A percentile compares a stretch with the other conserved stretches of the same genome.
phyloP scores from a whole-genome alignment of 2,797 vertebrate species.

The Threskiornis aethiopicus region DNA sequence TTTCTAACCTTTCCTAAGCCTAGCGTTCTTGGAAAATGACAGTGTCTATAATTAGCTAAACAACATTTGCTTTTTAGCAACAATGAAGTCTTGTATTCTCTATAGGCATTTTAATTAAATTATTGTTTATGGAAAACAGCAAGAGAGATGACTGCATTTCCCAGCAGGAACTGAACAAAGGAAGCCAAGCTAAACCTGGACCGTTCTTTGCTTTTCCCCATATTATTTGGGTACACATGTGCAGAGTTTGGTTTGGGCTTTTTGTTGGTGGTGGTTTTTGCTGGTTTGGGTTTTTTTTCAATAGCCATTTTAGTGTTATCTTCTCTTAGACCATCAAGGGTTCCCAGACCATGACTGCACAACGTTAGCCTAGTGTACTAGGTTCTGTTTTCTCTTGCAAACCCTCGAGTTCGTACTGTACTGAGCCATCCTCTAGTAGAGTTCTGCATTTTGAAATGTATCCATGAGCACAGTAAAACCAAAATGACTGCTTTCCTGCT shows the following conservation, averaged over 20 bases:
- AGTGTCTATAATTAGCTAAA: background rate
- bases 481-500: background rate
- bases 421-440: background rate
- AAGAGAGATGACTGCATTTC: background rate
- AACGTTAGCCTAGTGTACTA: background rate
- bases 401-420: background rate
- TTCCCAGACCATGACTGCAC: background rate
- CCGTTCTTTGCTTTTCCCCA: background rate
- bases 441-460: background rate
- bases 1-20: background rate
- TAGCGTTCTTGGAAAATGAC: background rate
- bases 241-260: background rate
- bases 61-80: background rate
- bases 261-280: too few relatives aligned
- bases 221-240: background rate
- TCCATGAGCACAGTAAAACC: background rate
- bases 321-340: background rate
- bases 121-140: background rate
- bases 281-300: background rate
- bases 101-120: background rate
- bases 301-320: background rate
- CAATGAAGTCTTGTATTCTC: background rate
- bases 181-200: background rate
- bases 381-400: background rate
- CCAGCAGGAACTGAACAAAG: background rate